Conservation (phyloP, 2,888 invertebrate species). For the Brenthis ino region DNA sequence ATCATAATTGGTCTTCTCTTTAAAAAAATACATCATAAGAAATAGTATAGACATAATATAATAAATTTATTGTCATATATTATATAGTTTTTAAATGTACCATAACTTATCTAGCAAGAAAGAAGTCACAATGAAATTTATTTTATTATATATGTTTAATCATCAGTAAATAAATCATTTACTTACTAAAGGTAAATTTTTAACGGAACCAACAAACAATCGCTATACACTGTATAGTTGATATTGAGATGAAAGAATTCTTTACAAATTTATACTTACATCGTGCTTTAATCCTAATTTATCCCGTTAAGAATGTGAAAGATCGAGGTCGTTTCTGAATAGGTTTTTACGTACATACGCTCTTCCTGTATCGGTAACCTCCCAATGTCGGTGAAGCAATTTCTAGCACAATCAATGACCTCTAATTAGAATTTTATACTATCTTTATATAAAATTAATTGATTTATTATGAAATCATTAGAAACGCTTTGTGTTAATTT, state of each 20-base stretch:
- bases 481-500: slow-evolving; percentile 30
- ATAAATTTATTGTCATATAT: too few relatives aligned
- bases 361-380: slow-evolving; percentile 49
- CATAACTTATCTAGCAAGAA: too few relatives aligned
- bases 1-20: too few relatives aligned
- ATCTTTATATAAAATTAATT: slow-evolving; percentile 57
- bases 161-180: neutral
- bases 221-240: neutral
- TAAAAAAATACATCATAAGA: too few relatives aligned
- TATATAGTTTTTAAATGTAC: too few relatives aligned
- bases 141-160: neutral
- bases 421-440: slow-evolving; percentile 53
- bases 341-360: slow-evolving; percentile 40
- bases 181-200: neutral
- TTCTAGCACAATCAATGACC: slow-evolving; percentile 62
- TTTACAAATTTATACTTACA: slow-evolving; percentile 27
- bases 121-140: too few relatives aligned
- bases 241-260: slow-evolving; percentile 25
- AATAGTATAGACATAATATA: too few relatives aligned
- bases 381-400: slow-evolving; percentile 54
- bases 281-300: slow-evolving; percentile 28
- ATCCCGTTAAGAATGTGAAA: slow-evolving; percentile 33
- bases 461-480: slow-evolving; percentile 50
- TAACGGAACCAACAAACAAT: neutral
- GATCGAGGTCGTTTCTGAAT: slow-evolving; percentile 50